A percentile compares a stretch with the other conserved stretches of the same genome.
Conservation (phyloP, 2,113 vertebrate species). For the Cyprinodon brontotheroides region DNA sequence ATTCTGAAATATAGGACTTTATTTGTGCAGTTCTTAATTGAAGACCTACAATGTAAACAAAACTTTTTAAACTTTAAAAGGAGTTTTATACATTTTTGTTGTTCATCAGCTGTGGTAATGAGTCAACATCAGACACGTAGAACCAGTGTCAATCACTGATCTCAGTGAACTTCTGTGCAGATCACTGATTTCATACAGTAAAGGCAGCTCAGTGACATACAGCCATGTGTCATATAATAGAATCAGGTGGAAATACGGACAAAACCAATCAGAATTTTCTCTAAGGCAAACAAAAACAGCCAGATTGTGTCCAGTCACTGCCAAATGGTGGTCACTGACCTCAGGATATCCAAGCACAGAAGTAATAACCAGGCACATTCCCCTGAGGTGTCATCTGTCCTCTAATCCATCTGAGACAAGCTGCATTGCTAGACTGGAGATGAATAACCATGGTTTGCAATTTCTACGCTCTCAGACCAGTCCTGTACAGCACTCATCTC, state of each 20-base stretch:
- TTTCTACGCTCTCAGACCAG: slow-evolving; percentile 30
- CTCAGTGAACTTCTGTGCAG: slow-evolving; percentile 9
- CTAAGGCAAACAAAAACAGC: slow-evolving; percentile 58
- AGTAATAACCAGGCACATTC: slow-evolving; percentile 65
- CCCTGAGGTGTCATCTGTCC: slow-evolving; percentile 49
- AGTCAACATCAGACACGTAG: slow-evolving; percentile 30
- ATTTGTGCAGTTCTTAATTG: too few relatives aligned
- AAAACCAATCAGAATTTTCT: slow-evolving; percentile 46
- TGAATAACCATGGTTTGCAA: slow-evolving; percentile 47
- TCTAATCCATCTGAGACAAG: slow-evolving; percentile 54
- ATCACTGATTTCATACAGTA: slow-evolving; percentile 28
- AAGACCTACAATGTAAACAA: neutral
- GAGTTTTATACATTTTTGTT: neutral
- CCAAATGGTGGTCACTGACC: slow-evolving; percentile 36
- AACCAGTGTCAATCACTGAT: slow-evolving; percentile 5
- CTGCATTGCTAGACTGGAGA: slow-evolving; percentile 42
- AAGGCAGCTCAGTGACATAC: slow-evolving; percentile 11
- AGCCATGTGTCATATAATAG: neutral
- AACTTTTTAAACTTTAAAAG: neutral
- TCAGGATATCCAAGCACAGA: slow-evolving; percentile 47
- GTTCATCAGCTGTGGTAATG: neutral
- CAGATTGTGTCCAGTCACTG: slow-evolving; percentile 53
- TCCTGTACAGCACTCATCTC: slow-evolving; percentile 37
- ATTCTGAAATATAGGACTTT: too few relatives aligned
- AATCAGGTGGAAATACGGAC: slow-evolving; percentile 33